Conservation (phyloP, 2,113 vertebrate species). For the Macroglossus sobrinus region DNA sequence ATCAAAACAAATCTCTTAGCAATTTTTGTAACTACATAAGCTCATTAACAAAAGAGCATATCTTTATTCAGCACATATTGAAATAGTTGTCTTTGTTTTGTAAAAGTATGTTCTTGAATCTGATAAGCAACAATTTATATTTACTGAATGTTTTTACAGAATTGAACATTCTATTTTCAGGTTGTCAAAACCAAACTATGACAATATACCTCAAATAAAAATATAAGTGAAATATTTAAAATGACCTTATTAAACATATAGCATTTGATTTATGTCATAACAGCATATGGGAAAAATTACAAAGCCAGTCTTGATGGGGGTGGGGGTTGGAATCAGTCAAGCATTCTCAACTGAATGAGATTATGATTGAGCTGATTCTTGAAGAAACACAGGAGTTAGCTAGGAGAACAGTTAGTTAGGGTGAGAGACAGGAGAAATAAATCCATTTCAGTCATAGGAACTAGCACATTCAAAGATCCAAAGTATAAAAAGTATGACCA, state of each 20-base stretch:
- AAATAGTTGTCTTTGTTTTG: neutral
- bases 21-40: neutral
- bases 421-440: neutral
- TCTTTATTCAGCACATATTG: neutral
- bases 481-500: neutral
- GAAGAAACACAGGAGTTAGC: neutral
- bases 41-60: neutral
- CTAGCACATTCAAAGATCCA: neutral
- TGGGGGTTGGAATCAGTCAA: neutral
- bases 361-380: neutral
- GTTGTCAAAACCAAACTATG: neutral
- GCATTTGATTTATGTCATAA: neutral
- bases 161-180: neutral
- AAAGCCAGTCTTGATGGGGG: neutral
- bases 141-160: neutral
- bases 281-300: neutral
- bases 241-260: neutral
- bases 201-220: neutral
- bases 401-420: neutral
- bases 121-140: neutral
- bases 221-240: neutral
- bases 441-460: neutral
- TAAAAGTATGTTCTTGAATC: neutral
- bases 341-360: neutral
- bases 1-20: neutral